Base-by-base conservation (phyloP, 2,113 vertebrate species). In the Burhinus oedicnemus region DNA sequence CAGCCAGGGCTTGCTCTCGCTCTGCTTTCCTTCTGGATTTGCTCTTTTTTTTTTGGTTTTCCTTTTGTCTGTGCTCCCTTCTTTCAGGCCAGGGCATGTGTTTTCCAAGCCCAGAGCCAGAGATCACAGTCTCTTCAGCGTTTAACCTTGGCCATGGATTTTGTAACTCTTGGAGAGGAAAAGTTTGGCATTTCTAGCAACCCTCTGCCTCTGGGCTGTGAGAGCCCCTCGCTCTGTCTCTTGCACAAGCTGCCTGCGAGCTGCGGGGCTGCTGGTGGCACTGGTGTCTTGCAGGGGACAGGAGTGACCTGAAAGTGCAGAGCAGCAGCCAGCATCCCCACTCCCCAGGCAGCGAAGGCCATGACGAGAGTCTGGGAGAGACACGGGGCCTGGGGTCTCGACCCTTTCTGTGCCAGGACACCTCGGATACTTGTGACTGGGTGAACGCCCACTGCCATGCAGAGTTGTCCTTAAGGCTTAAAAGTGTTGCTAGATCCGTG, bases 361-460 rank as follows among this genome's bases (percentile, higher is more conserved):
- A 3, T 9, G 16, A 22, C 11, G 40, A 40, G 40, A 40, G 40
- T 40, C 32, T n/a, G 61, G 30, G 19, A 62, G 61, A 45, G 87
- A 8, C 11, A 4, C 0, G 0, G 40, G 30, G 34, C 34, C 30
- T 0, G 2, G 30, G 38, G 13, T 64, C 58, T 76, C 5, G 1
- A 32, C 13, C 36, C 70, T 9, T 47, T 61, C 58, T 34, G 5
- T 40, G n/a, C 19, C 70, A 71, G 60, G 66, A 36, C 40, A 34
- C 17, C n/a, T 55, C 61, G 32, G 22, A 3, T 19, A 7, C 25
- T 12, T n/a, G 61, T 20, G 55, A 4, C 52, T 5, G 0, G 1
- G 57, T 45, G 55, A 62, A 6, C 55, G 18, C 29, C 10, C 22
- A 11, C 11, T 42, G 36, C 30, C 52, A 7, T 10, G 36, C 34